A percentile compares a stretch with the other conserved stretches of the same genome.
Evolutionary conservation across 2,113 vertebrate genomes (phyloP).

Genomic region (Rattus rattus): DNA sequence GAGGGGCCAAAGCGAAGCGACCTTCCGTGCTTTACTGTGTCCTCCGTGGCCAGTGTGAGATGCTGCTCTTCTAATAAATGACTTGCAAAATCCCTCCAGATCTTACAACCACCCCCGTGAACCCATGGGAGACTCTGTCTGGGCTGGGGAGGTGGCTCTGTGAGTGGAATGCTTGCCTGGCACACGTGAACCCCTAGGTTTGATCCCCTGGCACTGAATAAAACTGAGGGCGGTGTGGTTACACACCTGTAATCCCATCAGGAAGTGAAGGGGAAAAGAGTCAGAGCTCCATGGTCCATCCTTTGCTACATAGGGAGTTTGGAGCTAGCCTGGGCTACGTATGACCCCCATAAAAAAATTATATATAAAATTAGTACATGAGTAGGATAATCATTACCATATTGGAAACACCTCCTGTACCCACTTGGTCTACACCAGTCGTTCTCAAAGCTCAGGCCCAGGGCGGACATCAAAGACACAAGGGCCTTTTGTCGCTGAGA

Average conservation of each 20-base stretch:
- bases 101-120: accelerated
- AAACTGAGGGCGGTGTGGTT: not conserved
- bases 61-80: not conserved
- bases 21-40: accelerated
- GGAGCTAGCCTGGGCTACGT: not conserved
- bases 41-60: not conserved
- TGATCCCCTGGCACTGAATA: not conserved
- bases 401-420: not conserved
- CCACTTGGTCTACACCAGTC: not conserved
- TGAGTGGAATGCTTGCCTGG: too few species aligned
- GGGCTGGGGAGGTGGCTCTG: not conserved
- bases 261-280: not conserved
- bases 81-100: not conserved
- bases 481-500: not conserved
- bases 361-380: not conserved
- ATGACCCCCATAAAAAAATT: not conserved
- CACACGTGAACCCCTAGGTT: too few species aligned
- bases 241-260: not conserved
- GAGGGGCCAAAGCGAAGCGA: accelerated
- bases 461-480: not conserved
- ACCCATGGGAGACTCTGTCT: not conserved
- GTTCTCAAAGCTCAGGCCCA: not conserved
- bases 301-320: not conserved
- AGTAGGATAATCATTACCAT: not conserved
- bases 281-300: not conserved